Percentiles rank a stretch among this genome's conserved stretches.
Conservation (phyloP, 1,140 invertebrate species). For the Drosophila subobscura region DNA sequence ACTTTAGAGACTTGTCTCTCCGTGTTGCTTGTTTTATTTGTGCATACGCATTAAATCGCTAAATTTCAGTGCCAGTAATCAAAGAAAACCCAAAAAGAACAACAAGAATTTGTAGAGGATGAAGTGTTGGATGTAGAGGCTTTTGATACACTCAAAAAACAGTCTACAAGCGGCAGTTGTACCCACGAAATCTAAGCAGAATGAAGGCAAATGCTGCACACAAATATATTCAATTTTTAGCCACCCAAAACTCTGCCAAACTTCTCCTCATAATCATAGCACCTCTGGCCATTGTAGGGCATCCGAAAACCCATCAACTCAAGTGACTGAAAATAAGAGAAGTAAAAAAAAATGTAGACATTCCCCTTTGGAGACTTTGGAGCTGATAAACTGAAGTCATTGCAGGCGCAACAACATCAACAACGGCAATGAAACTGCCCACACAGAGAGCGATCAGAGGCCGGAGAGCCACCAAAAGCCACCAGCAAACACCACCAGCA, state of each 20-base stretch:
- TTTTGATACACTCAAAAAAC: too few species aligned
- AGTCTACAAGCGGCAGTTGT: too few species aligned
- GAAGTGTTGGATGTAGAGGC: neutral
- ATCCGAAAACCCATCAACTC: too few species aligned
- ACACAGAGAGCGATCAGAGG: conserved; percentile 65
- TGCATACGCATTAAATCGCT: conserved; percentile 70
- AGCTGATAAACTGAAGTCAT: conserved; percentile 72
- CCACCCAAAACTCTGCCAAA: too few species aligned
- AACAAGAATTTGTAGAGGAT: neutral
- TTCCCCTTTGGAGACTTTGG: conserved; percentile 47
- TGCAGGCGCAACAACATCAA: conserved; percentile 53
- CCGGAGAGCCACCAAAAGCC: conserved; percentile 36
- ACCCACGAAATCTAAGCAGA: too few species aligned
- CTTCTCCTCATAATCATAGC: too few species aligned
- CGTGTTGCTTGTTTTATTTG: conserved; percentile 54
- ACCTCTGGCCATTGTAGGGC: too few species aligned
- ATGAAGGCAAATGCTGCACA: too few species aligned
- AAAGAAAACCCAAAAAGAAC: conserved; percentile 40
- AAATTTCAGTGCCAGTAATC: conserved; percentile 72
- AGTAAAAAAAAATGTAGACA: conserved; percentile 66
- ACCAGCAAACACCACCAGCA: conserved; percentile 7
- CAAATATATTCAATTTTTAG: too few species aligned
- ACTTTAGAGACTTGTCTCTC: conserved; percentile 27
- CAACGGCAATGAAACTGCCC: conserved; percentile 79
- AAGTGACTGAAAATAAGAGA: neutral